These are phyloP conservation scores for Catharus minimus DNA, from an alignment of 2,113 vertebrate genomes.

Conservation along the genomic window DNA sequence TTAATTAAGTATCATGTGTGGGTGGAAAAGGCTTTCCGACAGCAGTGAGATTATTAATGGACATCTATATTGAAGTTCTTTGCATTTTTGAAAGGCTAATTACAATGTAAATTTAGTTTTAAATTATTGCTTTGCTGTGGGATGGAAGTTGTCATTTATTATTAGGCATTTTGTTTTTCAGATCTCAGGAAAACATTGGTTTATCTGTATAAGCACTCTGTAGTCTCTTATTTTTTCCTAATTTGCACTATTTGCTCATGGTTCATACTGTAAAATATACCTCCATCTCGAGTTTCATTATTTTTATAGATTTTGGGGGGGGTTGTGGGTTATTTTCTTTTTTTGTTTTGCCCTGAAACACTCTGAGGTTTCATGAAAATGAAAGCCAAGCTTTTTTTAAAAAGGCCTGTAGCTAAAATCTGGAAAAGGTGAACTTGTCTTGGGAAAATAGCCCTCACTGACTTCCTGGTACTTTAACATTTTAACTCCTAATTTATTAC, in stretches of 20 bases:
- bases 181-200: slow-evolving; percentile 45
- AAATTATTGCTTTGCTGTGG: slow-evolving; percentile 78
- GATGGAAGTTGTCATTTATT: slow-evolving; percentile 71
- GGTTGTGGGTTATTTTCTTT: no score
- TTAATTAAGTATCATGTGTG: slow-evolving; percentile 80
- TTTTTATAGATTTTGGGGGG: background rate
- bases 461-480: background rate
- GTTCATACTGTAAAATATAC: slow-evolving; percentile 11
- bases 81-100: slow-evolving; percentile 81
- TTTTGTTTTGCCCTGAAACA: background rate
- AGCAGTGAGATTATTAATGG: slow-evolving; percentile 80
- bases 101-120: slow-evolving; percentile 81
- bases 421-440: background rate
- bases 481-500: background rate
- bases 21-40: slow-evolving; percentile 73
- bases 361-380: background rate
- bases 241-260: background rate
- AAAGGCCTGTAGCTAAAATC: background rate
- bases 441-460: background rate
- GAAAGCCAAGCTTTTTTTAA: background rate
- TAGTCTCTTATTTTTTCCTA: slow-evolving; percentile 17
- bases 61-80: slow-evolving; percentile 78
- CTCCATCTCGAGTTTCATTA: background rate
- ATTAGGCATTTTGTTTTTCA: slow-evolving; percentile 45
- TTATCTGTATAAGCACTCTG: slow-evolving; percentile 29